A percentile compares a stretch with the other conserved stretches of the same genome.
Conservation (phyloP, 2,113 vertebrate genomes). For the Oncorhynchus gorbuscha region DNA sequence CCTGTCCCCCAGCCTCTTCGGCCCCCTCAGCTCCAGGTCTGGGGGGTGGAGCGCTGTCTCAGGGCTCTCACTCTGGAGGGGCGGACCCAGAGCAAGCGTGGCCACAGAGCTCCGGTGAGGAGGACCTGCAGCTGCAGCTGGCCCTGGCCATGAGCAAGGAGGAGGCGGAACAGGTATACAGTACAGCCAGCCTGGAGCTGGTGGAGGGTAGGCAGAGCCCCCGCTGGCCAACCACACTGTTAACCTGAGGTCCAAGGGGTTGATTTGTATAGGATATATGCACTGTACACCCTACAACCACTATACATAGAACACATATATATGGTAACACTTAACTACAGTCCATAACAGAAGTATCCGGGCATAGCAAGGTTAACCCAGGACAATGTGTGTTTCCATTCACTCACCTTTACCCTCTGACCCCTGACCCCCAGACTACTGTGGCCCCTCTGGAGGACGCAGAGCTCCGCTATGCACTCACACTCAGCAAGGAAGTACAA, state of each 20-base stretch:
- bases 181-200: slow-evolving; percentile 10
- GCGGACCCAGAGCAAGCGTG: slow-evolving; percentile 86
- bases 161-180: slow-evolving; percentile 87
- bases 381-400: slow-evolving; percentile 32
- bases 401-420: slow-evolving; percentile 50
- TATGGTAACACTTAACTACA: no score
- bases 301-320: no score
- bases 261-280: no score
- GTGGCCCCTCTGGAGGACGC: slow-evolving; percentile 85
- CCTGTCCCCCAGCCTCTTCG: slow-evolving; percentile 69
- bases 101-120: slow-evolving; percentile 90
- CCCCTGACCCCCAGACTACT: slow-evolving; percentile 72
- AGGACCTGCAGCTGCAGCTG: slow-evolving; percentile 89
- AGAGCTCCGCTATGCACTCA: slow-evolving; percentile 87
- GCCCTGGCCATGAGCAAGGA: slow-evolving; percentile 94
- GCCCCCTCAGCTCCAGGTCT: slow-evolving; percentile 76
- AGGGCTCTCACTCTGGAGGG: slow-evolving; percentile 68
- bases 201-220: background rate
- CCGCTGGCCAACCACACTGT: background rate
- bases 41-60: slow-evolving; percentile 53
- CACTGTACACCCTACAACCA: no score
- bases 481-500: slow-evolving; percentile 88
- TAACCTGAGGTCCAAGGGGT: no score
- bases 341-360: background rate
- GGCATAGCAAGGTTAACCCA: background rate